These are phyloP conservation scores for Diorhabda elongata DNA, from an alignment of 1,140 invertebrate species.

Conservation along the genomic window DNA sequence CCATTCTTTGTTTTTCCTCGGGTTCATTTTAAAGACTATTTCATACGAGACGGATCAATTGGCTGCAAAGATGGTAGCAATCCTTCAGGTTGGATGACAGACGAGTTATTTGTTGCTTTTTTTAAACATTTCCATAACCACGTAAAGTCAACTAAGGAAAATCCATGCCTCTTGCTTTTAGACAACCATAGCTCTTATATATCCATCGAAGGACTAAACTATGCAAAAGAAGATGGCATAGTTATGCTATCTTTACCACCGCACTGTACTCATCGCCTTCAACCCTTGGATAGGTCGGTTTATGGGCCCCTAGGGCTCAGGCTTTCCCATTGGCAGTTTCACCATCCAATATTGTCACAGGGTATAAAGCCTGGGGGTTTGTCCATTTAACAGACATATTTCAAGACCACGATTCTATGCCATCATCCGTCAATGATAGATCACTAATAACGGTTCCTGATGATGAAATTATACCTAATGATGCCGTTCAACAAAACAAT, in stretches of 20 bases:
- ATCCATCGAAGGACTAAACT: slow-evolving; percentile 20
- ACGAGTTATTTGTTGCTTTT: slow-evolving; percentile 18
- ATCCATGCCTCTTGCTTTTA: too few species aligned
- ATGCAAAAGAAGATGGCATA: slow-evolving; percentile 21
- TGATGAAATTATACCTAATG: too few species aligned
- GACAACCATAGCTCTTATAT: too few species aligned
- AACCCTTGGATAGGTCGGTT: too few species aligned
- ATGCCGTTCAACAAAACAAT: slow-evolving; percentile 1
- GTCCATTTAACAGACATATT: slow-evolving; percentile 33
- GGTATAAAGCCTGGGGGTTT: slow-evolving; percentile 37
- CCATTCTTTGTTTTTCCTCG: slow-evolving; percentile 47
- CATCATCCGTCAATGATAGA: not conserved
- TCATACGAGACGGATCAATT: slow-evolving; percentile 38
- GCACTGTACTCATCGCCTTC: too few species aligned
- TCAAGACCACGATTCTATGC: slow-evolving; percentile 19
- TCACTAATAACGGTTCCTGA: too few species aligned
- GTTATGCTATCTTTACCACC: too few species aligned
- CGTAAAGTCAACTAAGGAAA: too few species aligned
- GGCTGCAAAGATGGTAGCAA: slow-evolving; percentile 25
- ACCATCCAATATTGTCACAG: slow-evolving; percentile 36
- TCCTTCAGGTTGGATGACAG: slow-evolving; percentile 27
- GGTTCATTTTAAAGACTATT: slow-evolving; percentile 36
- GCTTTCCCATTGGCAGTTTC: slow-evolving; percentile 20
- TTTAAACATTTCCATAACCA: too few species aligned
- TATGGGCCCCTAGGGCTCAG: too few species aligned